Conservation (phyloP, 2,888 invertebrate genomes). For the Griposia aprilina region DNA sequence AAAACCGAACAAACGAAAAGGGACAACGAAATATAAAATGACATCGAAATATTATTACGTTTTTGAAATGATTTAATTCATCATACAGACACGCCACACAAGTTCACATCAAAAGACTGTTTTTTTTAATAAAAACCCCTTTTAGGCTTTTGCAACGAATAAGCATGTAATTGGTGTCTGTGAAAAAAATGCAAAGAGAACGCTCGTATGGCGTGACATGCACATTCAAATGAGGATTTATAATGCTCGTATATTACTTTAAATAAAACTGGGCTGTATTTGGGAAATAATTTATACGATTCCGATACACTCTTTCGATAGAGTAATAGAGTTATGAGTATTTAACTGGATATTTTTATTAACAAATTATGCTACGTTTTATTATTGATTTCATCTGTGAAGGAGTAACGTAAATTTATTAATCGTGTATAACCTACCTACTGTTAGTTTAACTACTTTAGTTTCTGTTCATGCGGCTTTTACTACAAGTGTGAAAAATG, state of each 20-base stretch:
- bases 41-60: background rate
- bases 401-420: background rate
- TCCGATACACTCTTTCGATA: constrained; percentile 11
- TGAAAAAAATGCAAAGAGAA: constrained; percentile 45
- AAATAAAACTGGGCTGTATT: constrained; percentile 17
- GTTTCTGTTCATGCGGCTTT: background rate
- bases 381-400: background rate
- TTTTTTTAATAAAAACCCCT: constrained; percentile 27
- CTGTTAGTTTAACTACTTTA: background rate
- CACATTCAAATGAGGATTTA: constrained; percentile 49
- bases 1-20: constrained; percentile 10
- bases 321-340: background rate
- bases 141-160: constrained; percentile 42
- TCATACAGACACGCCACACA: constrained; percentile 29
- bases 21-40: background rate
- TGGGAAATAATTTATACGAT: constrained; percentile 20
- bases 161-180: constrained; percentile 61
- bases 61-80: constrained; percentile 42
- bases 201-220: constrained; percentile 28
- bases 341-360: background rate
- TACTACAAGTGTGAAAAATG: too few species aligned
- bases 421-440: too few species aligned
- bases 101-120: constrained; percentile 46
- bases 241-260: constrained; percentile 33
- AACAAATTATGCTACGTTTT: background rate